Conservation (phyloP, 1,140 invertebrate species). For the Himalopsyche phryganea region DNA sequence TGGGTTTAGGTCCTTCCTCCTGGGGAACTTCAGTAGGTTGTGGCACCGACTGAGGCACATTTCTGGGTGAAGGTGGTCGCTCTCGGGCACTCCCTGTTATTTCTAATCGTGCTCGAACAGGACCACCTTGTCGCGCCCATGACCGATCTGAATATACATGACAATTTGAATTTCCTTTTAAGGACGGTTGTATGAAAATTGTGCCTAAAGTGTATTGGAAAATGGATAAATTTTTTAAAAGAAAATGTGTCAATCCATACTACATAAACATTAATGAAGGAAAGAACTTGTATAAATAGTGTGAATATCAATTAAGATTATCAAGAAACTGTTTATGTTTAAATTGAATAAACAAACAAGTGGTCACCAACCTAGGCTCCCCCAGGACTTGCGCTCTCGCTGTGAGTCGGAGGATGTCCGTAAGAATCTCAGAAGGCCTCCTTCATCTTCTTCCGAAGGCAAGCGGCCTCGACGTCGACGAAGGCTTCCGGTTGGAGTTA, state of each 20-base stretch:
- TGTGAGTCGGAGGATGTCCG: slow-evolving; percentile 63
- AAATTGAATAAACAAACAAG: background rate
- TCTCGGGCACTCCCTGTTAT: slow-evolving; percentile 67
- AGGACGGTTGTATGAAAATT: too few species aligned
- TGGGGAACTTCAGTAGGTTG: slow-evolving; percentile 39
- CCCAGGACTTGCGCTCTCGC: slow-evolving; percentile 83
- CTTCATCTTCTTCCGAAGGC: slow-evolving; percentile 80
- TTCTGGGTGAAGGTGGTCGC: slow-evolving; percentile 65
- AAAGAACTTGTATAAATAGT: too few species aligned
- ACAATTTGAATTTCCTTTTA: too few species aligned
- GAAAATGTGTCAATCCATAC: too few species aligned
- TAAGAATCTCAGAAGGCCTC: slow-evolving; percentile 81
- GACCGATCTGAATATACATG: slow-evolving; percentile 82
- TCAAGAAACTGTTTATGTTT: too few species aligned
- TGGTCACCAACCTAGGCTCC: slow-evolving; percentile 67
- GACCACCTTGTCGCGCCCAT: slow-evolving; percentile 74
- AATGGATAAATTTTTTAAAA: too few species aligned
- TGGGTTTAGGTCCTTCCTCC: slow-evolving; percentile 44
- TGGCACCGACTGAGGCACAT: slow-evolving; percentile 53
- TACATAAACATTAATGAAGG: too few species aligned
- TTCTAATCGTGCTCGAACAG: slow-evolving; percentile 64
- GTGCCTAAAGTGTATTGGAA: too few species aligned
- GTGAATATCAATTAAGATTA: too few species aligned
- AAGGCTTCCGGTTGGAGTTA: slow-evolving; percentile 85
- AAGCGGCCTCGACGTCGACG: slow-evolving; percentile 75